Percentiles rank a stretch among this genome's conserved stretches.
Conservation (phyloP, 2,888 invertebrate genomes). For the Eupithecia pulchellata region DNA sequence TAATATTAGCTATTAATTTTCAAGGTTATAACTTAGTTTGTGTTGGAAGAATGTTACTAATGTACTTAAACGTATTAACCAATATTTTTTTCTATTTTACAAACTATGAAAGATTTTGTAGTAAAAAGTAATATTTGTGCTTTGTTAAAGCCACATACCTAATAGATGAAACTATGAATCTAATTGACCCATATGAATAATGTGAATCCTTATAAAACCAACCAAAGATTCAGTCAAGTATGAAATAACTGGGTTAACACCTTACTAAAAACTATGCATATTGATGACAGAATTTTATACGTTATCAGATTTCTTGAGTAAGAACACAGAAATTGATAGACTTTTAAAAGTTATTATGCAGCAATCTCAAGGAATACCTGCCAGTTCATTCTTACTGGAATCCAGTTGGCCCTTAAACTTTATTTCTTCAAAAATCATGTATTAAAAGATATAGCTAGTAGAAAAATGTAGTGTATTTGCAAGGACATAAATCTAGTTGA, state of each 20-base stretch:
- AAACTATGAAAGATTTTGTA: too few relatives aligned
- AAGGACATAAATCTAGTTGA: too few relatives aligned
- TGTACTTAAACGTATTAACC: too few relatives aligned
- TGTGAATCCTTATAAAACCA: conserved; percentile 36
- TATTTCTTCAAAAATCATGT: not conserved
- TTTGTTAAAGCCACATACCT: not conserved
- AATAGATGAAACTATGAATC: not conserved
- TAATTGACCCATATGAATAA: conserved; percentile 20
- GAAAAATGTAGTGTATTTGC: not conserved
- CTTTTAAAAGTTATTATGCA: not conserved
- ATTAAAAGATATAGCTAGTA: not conserved
- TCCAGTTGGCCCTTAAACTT: not conserved
- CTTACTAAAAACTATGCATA: conserved; percentile 4
- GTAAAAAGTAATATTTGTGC: too few relatives aligned
- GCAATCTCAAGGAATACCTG: not conserved
- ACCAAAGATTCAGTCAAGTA: conserved; percentile 42
- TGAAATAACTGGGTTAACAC: conserved; percentile 43
- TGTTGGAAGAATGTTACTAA: too few relatives aligned
- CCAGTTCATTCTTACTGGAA: not conserved
- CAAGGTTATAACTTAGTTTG: too few relatives aligned
- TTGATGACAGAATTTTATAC: not conserved
- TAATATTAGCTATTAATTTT: too few relatives aligned
- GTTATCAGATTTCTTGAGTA: not conserved
- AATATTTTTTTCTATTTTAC: too few relatives aligned
- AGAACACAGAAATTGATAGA: not conserved